Conservation (phyloP, 2,888 invertebrate genomes). For the Elegia similella region DNA sequence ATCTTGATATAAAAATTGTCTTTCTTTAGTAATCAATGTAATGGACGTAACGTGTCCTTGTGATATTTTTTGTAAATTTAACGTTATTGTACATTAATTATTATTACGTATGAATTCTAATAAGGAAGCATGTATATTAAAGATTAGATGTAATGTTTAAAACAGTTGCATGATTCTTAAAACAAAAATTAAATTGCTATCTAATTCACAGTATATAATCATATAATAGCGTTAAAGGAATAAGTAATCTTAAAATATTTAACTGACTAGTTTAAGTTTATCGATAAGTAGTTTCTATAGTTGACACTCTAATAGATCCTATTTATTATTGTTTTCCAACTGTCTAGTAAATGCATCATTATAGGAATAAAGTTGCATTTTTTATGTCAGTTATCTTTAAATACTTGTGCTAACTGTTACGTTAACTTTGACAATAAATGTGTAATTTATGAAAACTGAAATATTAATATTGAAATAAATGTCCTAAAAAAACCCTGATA, state of each 20-base stretch:
- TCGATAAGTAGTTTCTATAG: conserved; percentile 33
- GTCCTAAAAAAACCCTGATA: conserved; percentile 46
- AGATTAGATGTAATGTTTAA: conserved; percentile 14
- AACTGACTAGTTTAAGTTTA: conserved; percentile 39
- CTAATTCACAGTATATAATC: conserved; percentile 18
- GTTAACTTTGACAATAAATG: conserved; percentile 82
- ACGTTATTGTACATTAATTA: conserved; percentile 21
- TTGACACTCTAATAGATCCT: conserved; percentile 37
- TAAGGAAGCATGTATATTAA: conserved; percentile 3
- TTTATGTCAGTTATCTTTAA: conserved; percentile 35
- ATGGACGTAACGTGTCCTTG: conserved; percentile 20
- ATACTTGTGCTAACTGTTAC: conserved; percentile 67
- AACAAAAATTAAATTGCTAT: conserved; percentile 17
- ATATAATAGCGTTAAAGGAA: conserved; percentile 23
- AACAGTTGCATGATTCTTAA: conserved; percentile 14
- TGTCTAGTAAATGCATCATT: conserved; percentile 7
- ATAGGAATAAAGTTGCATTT: not conserved
- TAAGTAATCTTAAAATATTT: conserved; percentile 32
- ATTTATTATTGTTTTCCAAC: conserved; percentile 38
- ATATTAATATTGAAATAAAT: conserved; percentile 65
- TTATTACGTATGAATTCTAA: conserved; percentile 11
- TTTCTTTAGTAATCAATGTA: not conserved
- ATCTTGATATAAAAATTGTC: not conserved
- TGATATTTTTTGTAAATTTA: conserved; percentile 30
- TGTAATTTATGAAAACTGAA: conserved; percentile 66